Evolutionary conservation across 1,140 invertebrate genomes (phyloP).

Genomic region (Triops longicaudatus): DNA sequence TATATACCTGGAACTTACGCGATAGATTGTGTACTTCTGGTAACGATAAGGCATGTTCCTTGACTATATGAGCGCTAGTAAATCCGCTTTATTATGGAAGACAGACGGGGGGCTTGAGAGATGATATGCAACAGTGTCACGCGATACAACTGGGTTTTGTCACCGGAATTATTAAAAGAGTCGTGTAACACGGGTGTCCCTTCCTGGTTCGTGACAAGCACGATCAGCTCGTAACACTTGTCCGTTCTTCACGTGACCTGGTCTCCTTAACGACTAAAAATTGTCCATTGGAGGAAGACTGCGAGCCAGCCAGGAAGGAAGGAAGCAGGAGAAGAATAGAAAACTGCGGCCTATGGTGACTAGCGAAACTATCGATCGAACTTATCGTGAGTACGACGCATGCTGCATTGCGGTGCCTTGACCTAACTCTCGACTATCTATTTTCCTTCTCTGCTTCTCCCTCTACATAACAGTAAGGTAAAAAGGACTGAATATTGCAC

Average conservation of each 20-base stretch:
- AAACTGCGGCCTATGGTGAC: no score
- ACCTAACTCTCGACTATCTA: neutral
- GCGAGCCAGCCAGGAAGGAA: no score
- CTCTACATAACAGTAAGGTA: neutral
- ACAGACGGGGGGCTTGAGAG: neutral
- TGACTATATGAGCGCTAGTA: neutral
- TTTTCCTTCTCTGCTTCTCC: no score
- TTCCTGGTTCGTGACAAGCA: neutral
- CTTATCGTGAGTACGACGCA: neutral
- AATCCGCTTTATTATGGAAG: neutral
- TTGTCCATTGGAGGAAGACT: neutral
- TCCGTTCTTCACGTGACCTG: neutral
- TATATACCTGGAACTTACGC: conserved; percentile 12
- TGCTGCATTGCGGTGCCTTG: neutral
- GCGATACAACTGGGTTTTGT: neutral
- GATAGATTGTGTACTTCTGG: neutral
- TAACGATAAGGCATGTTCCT: conserved; percentile 20
- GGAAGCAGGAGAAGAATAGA: no score
- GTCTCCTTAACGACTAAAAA: neutral
- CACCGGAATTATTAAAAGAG: no score
- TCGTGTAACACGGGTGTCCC: no score
- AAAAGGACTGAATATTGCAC: neutral
- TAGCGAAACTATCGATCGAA: neutral
- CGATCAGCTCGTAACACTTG: neutral
- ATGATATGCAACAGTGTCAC: neutral